A percentile compares a stretch with the other conserved stretches of the same genome.
phyloP scores from a whole-genome alignment of 2,888 invertebrate species.

The Drosophila macrospina region DNA sequence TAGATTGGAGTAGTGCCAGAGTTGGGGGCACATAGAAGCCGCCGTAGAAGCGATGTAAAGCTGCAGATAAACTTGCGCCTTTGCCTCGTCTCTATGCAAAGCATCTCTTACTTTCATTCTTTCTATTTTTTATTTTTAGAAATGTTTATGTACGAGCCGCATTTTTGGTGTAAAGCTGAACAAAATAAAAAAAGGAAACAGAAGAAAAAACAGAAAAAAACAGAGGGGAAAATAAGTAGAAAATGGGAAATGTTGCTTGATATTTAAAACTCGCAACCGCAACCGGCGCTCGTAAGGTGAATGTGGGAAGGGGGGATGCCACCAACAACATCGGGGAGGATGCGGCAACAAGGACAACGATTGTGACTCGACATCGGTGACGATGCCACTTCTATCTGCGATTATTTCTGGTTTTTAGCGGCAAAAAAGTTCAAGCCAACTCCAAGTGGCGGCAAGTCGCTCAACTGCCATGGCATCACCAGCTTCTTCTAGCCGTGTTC shows the following conservation, averaged over 20 bases:
- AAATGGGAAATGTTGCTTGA: constrained; percentile 33
- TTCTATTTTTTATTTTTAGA: constrained; percentile 46
- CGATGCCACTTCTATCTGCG: constrained; percentile 21
- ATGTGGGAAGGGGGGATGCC: constrained; percentile 19
- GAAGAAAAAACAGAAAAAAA: constrained; percentile 1
- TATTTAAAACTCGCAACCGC: constrained; percentile 74
- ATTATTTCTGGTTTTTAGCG: constrained; percentile 32
- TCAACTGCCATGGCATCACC: constrained; percentile 18
- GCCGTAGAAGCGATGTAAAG: constrained; percentile 62
- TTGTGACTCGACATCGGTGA: constrained; percentile 20
- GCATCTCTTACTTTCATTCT: too few species aligned
- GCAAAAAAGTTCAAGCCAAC: constrained; percentile 54
- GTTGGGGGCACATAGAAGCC: not conserved
- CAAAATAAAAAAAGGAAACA: too few species aligned
- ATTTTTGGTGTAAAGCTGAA: constrained; percentile 54
- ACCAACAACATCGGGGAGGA: constrained; percentile 30
- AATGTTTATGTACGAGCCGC: constrained; percentile 61
- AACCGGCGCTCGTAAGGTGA: constrained; percentile 45
- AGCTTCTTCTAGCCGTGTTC: constrained; percentile 27
- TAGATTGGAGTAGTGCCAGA: constrained; percentile 14
- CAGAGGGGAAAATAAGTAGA: not conserved
- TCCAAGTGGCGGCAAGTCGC: constrained; percentile 54
- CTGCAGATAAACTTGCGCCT: constrained; percentile 70
- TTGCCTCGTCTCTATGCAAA: constrained; percentile 69
- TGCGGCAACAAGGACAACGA: constrained; percentile 25